Conservation (phyloP, 2,797 vertebrate genomes). For the Helostoma temminkii region DNA sequence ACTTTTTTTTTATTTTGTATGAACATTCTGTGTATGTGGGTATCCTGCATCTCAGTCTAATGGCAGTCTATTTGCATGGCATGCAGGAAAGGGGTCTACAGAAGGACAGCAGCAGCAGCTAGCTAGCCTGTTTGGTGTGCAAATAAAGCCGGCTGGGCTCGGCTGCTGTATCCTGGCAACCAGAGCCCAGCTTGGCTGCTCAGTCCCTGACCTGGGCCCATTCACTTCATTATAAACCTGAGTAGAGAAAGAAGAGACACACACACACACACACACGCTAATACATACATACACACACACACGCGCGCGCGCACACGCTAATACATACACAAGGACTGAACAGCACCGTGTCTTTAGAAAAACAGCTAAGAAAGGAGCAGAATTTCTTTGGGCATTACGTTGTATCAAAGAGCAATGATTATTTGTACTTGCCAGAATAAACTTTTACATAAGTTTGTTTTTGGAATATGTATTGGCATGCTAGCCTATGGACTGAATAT, state of each 20-base stretch:
- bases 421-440: slow-evolving; percentile 2
- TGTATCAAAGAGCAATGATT: slow-evolving; percentile 25
- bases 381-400: neutral
- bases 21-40: slow-evolving; percentile 24
- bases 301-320: slow-evolving; percentile 26
- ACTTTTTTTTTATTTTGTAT: neutral
- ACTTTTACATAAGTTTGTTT: neutral
- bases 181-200: slow-evolving; percentile 76
- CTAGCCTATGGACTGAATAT: neutral
- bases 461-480: neutral
- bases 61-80: slow-evolving; percentile 55
- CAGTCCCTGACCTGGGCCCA: slow-evolving; percentile 85
- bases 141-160: slow-evolving; percentile 83
- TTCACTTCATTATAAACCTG: slow-evolving; percentile 88
- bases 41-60: slow-evolving; percentile 5
- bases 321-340: slow-evolving; percentile 43
- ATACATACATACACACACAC: slow-evolving; percentile 38
- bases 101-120: slow-evolving; percentile 56
- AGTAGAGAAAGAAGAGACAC: slow-evolving; percentile 81
- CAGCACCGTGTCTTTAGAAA: slow-evolving; percentile 23
- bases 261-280: slow-evolving; percentile 54
- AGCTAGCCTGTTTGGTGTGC: slow-evolving; percentile 83
- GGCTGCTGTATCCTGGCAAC: slow-evolving; percentile 88
- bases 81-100: slow-evolving; percentile 46
- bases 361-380: slow-evolving; percentile 13